Evolutionary conservation across 1,140 invertebrate species (phyloP).

Genomic region (Trigoniulus corallinus): DNA sequence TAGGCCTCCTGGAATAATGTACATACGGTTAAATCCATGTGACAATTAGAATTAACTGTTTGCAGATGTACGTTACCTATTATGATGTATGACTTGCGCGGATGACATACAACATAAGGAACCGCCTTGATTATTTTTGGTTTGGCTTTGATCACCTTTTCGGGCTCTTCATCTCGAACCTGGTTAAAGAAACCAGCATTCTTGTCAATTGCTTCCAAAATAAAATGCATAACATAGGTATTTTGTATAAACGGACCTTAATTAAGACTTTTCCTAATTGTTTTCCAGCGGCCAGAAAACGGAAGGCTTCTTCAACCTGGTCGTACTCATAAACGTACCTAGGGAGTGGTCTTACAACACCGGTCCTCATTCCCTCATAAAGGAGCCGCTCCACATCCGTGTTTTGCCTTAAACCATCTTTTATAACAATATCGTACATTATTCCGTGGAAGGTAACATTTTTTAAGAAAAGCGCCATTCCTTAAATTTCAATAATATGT

Average conservation of each 20-base stretch:
- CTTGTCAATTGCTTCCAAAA: too few species aligned
- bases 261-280: conserved; percentile 92
- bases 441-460: conserved; percentile 95
- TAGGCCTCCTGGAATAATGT: too few species aligned
- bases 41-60: too few species aligned
- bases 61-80: conserved; percentile 42
- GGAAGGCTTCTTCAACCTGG: conserved; percentile 84
- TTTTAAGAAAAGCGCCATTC: conserved; percentile 89
- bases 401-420: conserved; percentile 49
- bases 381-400: conserved; percentile 53
- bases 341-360: conserved; percentile 68
- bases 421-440: conserved; percentile 75
- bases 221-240: too few species aligned
- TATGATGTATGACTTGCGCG: conserved; percentile 71
- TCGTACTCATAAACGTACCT: conserved; percentile 60
- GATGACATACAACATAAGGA: conserved; percentile 70
- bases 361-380: conserved; percentile 58
- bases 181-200: conserved; percentile 7
- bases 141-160: conserved; percentile 22
- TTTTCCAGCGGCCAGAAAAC: conserved; percentile 90
- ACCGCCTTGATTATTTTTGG: conserved; percentile 49
- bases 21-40: too few species aligned
- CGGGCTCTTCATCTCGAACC: conserved; percentile 21
- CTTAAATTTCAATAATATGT: too few species aligned
- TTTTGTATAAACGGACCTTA: conserved; percentile 51